Evolutionary conservation across 2,888 invertebrate species (phyloP), one percentile per base, ranked within the genome.

Genomic region (Lissonota sp.): DNA sequence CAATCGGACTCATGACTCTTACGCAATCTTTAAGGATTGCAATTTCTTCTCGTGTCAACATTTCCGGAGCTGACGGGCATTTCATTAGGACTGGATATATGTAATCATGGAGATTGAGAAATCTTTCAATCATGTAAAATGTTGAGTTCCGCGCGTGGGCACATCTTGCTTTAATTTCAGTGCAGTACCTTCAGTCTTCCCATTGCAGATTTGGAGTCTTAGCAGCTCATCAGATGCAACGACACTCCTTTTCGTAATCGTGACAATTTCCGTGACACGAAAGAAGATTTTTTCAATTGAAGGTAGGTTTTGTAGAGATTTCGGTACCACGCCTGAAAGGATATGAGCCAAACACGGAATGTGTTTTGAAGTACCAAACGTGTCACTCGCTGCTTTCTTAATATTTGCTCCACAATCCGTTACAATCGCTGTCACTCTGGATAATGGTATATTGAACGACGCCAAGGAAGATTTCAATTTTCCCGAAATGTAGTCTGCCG

Each of bases 361-460:
- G 58, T 83, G 57, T 63, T n/a, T 58, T 77, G 42, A 49, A 10
- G 40, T 6, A 6, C 75, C 84, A 37, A 84, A 44, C 12, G 72
- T 51, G 40, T 82, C 73, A 10, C 44, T 42, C n/a, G 51, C 49
- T 1, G 75, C 76, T 73, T 83, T 84, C 5, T 42, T 46, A 6
- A 86, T 83, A 44, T 84, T 83, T 3, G 76, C 55, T 6, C 80
- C 86, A 46, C 82, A 75, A 55, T 84, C 84, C n/a, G 84, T 84
- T 5, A 85, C 75, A 3, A 77, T 63, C 6, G 84, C 83, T 16
- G 71, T 63, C 10, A 83, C 72, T 73, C 73, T 77, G 0, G 66
- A 42, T 1, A 70, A 26, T 8, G 77, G 62, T 7, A 84, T 83
- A 12, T 66, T 55, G 60, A 82, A 84, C 6, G 67, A 67, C 10